phyloP scores from a whole-genome alignment of 2,797 vertebrate genomes.

The Lacerta viridis region DNA sequence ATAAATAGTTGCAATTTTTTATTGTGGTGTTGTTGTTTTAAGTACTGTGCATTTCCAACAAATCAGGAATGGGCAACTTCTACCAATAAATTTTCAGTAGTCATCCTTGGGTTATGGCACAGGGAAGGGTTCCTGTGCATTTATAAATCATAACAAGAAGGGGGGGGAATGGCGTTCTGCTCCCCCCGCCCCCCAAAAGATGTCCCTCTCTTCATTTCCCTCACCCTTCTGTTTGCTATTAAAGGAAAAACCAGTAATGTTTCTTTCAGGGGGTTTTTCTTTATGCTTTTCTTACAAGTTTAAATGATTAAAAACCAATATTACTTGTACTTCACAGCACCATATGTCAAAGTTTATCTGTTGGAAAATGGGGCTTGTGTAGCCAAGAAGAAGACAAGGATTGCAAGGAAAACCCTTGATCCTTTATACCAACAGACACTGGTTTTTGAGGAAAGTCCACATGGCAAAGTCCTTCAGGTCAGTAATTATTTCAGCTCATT shows the following conservation, averaged over 20 bases:
- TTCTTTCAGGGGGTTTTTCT: neutral
- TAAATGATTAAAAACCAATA: slow-evolving; percentile 45
- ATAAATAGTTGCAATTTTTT: slow-evolving; percentile 7
- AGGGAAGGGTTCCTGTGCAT: neutral
- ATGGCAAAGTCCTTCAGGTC: slow-evolving; percentile 99
- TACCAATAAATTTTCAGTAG: neutral
- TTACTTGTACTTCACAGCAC: slow-evolving; percentile 84
- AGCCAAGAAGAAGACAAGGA: slow-evolving; percentile 99
- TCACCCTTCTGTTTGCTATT: no score
- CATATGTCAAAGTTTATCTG: slow-evolving; percentile 98
- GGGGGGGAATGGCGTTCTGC: neutral
- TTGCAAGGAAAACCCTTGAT: slow-evolving; percentile 98
- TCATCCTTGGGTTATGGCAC: neutral
- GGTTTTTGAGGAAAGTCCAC: slow-evolving; percentile 96
- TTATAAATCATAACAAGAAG: neutral
- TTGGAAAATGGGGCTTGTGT: slow-evolving; percentile 96
- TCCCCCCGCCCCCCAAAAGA: neutral
- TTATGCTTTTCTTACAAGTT: slow-evolving; percentile 21
- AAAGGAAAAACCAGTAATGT: no score
- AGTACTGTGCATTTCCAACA: neutral
- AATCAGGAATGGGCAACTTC: neutral
- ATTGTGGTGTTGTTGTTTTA: neutral
- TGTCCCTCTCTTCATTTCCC: neutral
- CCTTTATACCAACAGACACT: slow-evolving; percentile 97
- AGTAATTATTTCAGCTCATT: slow-evolving; percentile 68